Percentiles rank a stretch among this genome's conserved stretches.
phyloP scores from a whole-genome alignment of 2,113 vertebrate genomes.

The Neofelis nebulosa region DNA sequence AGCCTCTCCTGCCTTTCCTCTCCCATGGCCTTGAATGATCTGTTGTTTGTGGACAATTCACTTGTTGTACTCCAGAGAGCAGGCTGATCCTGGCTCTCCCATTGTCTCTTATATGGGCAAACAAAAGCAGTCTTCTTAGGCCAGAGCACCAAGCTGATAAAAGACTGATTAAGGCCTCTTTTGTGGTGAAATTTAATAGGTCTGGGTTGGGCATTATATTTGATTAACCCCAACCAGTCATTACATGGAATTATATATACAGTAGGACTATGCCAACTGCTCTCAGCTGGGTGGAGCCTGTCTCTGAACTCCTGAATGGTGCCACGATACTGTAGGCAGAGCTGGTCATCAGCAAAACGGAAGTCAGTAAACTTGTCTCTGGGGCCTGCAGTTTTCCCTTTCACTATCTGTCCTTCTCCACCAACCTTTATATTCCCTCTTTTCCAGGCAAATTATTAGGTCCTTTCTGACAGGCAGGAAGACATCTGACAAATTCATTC shows the following conservation, averaged over 20 bases:
- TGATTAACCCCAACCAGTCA: constrained; percentile 63
- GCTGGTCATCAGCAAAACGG: background rate
- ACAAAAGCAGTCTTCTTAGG: constrained; percentile 80
- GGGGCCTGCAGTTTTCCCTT: constrained; percentile 8
- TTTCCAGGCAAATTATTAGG: background rate
- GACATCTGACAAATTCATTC: background rate
- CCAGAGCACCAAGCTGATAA: constrained; percentile 76
- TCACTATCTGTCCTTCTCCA: background rate
- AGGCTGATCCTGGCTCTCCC: constrained; percentile 87
- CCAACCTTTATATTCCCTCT: background rate
- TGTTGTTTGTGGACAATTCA: constrained; percentile 92
- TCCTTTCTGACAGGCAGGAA: background rate
- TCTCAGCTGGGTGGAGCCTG: constrained; percentile 2
- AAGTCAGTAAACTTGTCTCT: background rate
- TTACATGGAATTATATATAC: constrained; percentile 51
- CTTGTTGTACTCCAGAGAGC: constrained; percentile 89
- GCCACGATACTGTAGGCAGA: background rate
- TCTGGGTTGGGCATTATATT: constrained; percentile 59
- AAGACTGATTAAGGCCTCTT: constrained; percentile 77
- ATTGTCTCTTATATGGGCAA: constrained; percentile 84
- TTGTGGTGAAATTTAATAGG: constrained; percentile 74
- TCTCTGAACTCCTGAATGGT: constrained; percentile 5
- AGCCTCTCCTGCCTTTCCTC: constrained; percentile 84
- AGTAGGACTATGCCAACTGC: background rate
- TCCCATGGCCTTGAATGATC: constrained; percentile 85